Conservation (phyloP, 2,113 vertebrate species). For the Plectropomus leopardus region DNA sequence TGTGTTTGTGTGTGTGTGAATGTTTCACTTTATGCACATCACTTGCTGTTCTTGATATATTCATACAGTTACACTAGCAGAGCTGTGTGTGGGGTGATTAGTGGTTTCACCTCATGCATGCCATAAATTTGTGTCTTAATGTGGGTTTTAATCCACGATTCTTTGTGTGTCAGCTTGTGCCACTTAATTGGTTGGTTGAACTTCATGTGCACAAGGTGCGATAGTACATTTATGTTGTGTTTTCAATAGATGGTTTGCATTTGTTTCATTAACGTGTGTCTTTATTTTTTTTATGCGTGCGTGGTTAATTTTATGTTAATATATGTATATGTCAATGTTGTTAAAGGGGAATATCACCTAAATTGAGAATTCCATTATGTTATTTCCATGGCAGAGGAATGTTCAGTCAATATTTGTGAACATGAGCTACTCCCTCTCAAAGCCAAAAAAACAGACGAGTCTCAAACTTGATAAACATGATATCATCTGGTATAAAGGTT, state of each 20-base stretch:
- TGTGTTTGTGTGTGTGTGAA: not conserved
- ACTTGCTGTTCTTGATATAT: not conserved
- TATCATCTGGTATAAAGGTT: too few species aligned
- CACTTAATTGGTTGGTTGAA: not conserved
- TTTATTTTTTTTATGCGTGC: not conserved
- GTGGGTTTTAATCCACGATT: slow-evolving; percentile 1
- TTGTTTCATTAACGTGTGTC: not conserved
- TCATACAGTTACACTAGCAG: not conserved
- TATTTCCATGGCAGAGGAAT: too few species aligned
- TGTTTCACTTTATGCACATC: not conserved
- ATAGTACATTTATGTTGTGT: not conserved
- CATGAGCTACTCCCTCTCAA: too few species aligned
- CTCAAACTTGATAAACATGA: too few species aligned
- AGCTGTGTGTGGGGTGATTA: not conserved
- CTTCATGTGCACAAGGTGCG: not conserved
- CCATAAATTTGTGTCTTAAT: not conserved
- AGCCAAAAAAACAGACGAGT: too few species aligned
- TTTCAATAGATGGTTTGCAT: not conserved
- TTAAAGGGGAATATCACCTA: too few species aligned
- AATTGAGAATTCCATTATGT: too few species aligned
- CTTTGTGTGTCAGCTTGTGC: not conserved
- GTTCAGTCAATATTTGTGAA: too few species aligned
- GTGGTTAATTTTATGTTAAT: not conserved
- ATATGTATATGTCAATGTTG: not conserved
- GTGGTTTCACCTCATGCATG: slow-evolving; percentile 6